Base-by-base conservation (phyloP, 2,888 invertebrate species). In the Anthrax anthrax region DNA sequence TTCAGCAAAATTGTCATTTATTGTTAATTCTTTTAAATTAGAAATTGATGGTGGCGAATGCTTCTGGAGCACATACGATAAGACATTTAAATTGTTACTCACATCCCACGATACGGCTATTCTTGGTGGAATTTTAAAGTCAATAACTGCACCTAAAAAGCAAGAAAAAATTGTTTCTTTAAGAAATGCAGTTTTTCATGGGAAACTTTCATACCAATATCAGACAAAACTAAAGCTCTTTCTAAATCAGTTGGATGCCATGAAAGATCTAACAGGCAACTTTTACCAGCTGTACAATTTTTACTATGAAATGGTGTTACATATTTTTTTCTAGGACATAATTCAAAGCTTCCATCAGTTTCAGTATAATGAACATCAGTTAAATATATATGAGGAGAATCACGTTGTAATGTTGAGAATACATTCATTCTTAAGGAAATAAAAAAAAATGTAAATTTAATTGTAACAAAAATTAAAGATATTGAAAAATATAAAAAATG, bases 351-450 rank as follows among this genome's bases (percentile, higher is more conserved):
- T 57, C 56, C 59, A 19, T 86, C 85, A 52, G 80, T 80, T 52
- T 78, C 79, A 40, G 76, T 76, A 59, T 82, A 80, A 56, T 86
- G 86, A 50, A 95, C 82, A 65, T 95, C 92, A 62, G 89, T 88
- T 36, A 95, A 73, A 52, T 84, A 81, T 23, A 95, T 72, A 14
- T 78, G 75, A 38, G 74, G 72, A 39, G 80, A 80, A 57, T 94
- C 94, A 50, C 84, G 79, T 61, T 85, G 84, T 49, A 94, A 70
- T 0, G 85, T 83, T 18, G 88, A 81, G 41, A 95, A 70, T 44
- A 91, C 70, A 64, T 88, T 89, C 56, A 70, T 82, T 17, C 67
- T 59, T 40, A 37, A 39, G 1, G 18, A 29, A 36, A n/a, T 41
- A 49, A 37, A 42, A 17, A 36, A 4, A 40, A 16, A 3, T 23